Evolutionary conservation across 1,140 invertebrate species (phyloP).

Genomic region (Solenopsis invicta): DNA sequence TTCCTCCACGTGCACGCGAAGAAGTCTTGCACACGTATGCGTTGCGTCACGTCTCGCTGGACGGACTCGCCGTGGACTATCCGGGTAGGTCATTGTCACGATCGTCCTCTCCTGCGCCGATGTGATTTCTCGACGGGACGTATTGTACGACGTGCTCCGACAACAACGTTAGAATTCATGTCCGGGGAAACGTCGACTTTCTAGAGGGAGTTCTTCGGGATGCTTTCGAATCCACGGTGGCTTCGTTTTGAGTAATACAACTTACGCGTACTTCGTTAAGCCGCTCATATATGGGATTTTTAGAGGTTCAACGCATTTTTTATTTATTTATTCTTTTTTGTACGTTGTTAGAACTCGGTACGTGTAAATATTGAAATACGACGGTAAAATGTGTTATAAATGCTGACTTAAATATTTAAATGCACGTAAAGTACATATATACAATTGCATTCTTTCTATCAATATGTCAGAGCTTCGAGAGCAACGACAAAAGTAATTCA

Average conservation of each 20-base stretch:
- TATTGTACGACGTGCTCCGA: background rate
- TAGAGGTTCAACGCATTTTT: background rate
- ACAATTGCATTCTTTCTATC: background rate
- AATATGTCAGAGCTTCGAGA: background rate
- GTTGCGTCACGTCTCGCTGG: slow-evolving; percentile 69
- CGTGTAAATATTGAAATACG: background rate
- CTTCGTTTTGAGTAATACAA: background rate
- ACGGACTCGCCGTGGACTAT: slow-evolving; percentile 55
- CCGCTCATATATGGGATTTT: slow-evolving; percentile 10
- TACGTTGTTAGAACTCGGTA: slow-evolving; percentile 26
- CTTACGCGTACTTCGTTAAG: slow-evolving; percentile 26
- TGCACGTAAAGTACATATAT: no score
- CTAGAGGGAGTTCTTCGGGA: background rate
- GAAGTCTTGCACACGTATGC: slow-evolving; percentile 61
- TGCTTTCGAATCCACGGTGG: background rate
- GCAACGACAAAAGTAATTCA: background rate
- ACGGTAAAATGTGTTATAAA: background rate
- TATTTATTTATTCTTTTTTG: slow-evolving; percentile 1
- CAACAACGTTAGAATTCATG: background rate
- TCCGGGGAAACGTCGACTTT: slow-evolving; percentile 39
- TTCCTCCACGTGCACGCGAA: slow-evolving; percentile 70
- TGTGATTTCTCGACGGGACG: slow-evolving; percentile 24
- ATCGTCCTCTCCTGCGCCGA: slow-evolving; percentile 64
- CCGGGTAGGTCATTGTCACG: slow-evolving; percentile 78
- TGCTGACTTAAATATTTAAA: background rate